Evolutionary conservation across 2,888 invertebrate species (phyloP).

Genomic region (Atethmia centrago): DNA sequence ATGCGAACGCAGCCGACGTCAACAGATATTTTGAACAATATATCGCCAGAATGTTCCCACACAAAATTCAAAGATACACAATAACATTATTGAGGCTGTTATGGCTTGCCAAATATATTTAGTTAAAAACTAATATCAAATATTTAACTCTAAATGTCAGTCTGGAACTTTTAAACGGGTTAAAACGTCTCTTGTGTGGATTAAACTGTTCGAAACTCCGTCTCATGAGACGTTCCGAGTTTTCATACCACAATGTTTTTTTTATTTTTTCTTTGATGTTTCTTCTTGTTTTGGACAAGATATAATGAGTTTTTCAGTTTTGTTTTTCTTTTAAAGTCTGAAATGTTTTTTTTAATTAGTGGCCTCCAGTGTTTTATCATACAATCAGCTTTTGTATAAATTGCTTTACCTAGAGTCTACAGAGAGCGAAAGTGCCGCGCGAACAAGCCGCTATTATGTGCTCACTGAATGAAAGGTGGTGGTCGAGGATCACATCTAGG

Average conservation of each 20-base stretch:
- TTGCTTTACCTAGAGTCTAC: neutral
- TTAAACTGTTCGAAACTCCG: conserved; percentile 46
- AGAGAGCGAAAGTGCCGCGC: neutral
- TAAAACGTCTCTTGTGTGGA: conserved; percentile 37
- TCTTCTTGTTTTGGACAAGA: conserved; percentile 28
- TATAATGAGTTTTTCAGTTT: neutral
- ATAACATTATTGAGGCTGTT: conserved; percentile 15
- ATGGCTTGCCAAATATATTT: conserved; percentile 40
- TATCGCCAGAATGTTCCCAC: conserved; percentile 13
- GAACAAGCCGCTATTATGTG: neutral
- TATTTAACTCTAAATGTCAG: conserved; percentile 36
- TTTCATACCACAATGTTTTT: conserved; percentile 3
- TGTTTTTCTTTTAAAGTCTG: neutral
- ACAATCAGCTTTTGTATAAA: too few relatives aligned
- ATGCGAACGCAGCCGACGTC: too few relatives aligned
- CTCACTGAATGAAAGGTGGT: neutral
- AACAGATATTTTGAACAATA: neutral
- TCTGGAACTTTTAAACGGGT: conserved; percentile 35
- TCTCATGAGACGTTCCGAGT: conserved; percentile 21
- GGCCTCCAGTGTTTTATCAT: neutral
- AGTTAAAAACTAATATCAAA: conserved; percentile 39
- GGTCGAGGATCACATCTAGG: neutral
- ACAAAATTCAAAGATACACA: conserved; percentile 32
- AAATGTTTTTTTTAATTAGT: neutral
- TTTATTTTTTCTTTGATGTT: conserved; percentile 21